Percentiles rank a stretch among this genome's conserved stretches.
These are phyloP conservation scores for Simalia tracyae DNA, from an alignment of 2,797 vertebrate species.

Conservation along the genomic window DNA sequence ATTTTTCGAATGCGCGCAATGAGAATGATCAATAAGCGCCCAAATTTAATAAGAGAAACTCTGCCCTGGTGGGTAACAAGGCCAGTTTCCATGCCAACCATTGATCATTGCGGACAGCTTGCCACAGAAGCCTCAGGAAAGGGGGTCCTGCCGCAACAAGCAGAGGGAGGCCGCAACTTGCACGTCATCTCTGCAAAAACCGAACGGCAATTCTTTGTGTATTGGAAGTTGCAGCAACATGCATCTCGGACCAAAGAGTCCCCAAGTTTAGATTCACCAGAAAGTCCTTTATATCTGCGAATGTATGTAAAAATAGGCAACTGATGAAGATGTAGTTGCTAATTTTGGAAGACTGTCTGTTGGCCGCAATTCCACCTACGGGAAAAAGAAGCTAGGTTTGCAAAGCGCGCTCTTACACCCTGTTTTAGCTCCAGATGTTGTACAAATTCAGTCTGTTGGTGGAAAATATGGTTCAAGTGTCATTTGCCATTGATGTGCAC, in stretches of 20 bases:
- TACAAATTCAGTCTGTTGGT: not conserved
- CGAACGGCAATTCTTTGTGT: not conserved
- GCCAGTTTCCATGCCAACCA: slow-evolving; percentile 77
- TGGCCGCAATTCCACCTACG: not conserved
- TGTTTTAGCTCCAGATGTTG: not conserved
- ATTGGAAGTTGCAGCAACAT: not conserved
- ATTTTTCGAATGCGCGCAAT: slow-evolving; percentile 69
- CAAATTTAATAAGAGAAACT: slow-evolving; percentile 78
- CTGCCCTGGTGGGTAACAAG: slow-evolving; percentile 67
- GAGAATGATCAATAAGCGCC: slow-evolving; percentile 71
- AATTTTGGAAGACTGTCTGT: not conserved
- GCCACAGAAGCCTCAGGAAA: slow-evolving; percentile 60
- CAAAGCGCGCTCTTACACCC: not conserved
- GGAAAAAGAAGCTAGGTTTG: not conserved
- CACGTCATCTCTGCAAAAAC: slow-evolving; percentile 11
- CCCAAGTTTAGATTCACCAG: not conserved
- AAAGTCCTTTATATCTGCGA: not conserved
- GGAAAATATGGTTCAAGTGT: not conserved
- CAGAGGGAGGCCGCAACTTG: not conserved
- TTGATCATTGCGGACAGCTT: slow-evolving; percentile 68
- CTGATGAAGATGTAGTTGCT: not conserved
- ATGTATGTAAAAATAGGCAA: not conserved
- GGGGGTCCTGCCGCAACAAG: slow-evolving; percentile 55
- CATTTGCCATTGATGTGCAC: not conserved
- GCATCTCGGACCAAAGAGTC: not conserved